These are phyloP conservation scores for Ariopsis seemanni DNA, from an alignment of 2,113 vertebrate genomes.

Conservation along the genomic window DNA sequence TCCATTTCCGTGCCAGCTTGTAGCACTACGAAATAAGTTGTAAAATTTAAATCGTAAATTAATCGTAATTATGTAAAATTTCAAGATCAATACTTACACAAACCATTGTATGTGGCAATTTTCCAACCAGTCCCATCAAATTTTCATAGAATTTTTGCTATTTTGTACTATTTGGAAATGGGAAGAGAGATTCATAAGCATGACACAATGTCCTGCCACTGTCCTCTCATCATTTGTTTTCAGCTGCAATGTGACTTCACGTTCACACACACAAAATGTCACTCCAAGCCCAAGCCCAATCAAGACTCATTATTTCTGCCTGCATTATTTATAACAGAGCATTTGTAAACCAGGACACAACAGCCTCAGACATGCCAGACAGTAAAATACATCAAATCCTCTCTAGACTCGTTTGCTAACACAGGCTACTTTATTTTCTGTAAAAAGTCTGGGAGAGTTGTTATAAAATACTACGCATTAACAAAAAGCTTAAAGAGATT, in stretches of 20 bases:
- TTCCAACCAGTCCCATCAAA: background rate
- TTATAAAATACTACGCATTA: background rate
- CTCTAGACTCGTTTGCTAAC: background rate
- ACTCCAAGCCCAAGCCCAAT: conserved; percentile 37
- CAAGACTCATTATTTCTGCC: conserved; percentile 2
- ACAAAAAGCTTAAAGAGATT: background rate
- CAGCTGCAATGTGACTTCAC: conserved; percentile 26
- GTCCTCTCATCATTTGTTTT: background rate
- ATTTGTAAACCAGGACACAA: conserved; percentile 24
- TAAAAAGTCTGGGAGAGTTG: background rate
- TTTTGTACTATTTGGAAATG: background rate
- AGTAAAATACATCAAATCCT: background rate
- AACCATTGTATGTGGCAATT: background rate
- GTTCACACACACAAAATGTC: conserved; percentile 27
- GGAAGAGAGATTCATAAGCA: background rate
- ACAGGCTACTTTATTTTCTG: background rate
- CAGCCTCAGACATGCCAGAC: conserved; percentile 2
- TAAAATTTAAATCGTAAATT: too few species aligned
- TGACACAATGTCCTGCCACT: background rate
- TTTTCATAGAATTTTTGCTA: background rate
- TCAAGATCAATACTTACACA: background rate
- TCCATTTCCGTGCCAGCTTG: background rate
- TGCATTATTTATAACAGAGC: conserved; percentile 43
- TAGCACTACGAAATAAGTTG: background rate
- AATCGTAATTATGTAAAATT: background rate